Evolutionary conservation across 2,888 invertebrate species (phyloP).

Genomic region (Pandemis cinnamomeana): DNA sequence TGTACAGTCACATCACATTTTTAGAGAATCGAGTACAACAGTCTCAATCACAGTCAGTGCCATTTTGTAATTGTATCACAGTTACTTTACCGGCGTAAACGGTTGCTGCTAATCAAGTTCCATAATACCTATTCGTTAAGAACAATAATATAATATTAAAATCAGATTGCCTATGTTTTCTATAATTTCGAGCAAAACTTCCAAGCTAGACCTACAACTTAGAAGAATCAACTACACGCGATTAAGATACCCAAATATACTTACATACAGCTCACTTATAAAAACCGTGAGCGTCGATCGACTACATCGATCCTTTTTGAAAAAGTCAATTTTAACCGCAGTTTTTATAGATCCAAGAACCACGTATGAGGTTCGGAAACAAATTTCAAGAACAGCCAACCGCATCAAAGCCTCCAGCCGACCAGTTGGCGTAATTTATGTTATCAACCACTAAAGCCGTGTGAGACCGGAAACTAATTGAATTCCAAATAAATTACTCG

Average conservation of each 20-base stretch:
- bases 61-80: too few relatives aligned
- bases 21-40: too few relatives aligned
- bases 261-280: neutral
- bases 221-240: neutral
- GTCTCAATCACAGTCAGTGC: too few relatives aligned
- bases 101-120: too few relatives aligned
- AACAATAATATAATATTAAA: too few relatives aligned
- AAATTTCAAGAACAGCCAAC: constrained; percentile 47
- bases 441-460: constrained; percentile 58
- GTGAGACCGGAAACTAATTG: constrained; percentile 74
- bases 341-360: constrained; percentile 34
- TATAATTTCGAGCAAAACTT: too few relatives aligned
- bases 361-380: constrained; percentile 20
- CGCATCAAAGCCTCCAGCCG: constrained; percentile 65
- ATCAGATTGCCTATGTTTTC: too few relatives aligned
- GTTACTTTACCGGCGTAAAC: too few relatives aligned
- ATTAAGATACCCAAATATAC: neutral
- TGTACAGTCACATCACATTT: too few relatives aligned
- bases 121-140: too few relatives aligned
- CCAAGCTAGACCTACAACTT: too few relatives aligned
- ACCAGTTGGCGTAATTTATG: constrained; percentile 63
- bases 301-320: neutral
- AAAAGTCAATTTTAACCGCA: constrained; percentile 17
- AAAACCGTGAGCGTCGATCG: neutral
- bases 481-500: constrained; percentile 67